Percentiles rank a stretch among this genome's conserved stretches.
phyloP scores from a whole-genome alignment of 2,888 invertebrate species.

The Tethea ocularis region DNA sequence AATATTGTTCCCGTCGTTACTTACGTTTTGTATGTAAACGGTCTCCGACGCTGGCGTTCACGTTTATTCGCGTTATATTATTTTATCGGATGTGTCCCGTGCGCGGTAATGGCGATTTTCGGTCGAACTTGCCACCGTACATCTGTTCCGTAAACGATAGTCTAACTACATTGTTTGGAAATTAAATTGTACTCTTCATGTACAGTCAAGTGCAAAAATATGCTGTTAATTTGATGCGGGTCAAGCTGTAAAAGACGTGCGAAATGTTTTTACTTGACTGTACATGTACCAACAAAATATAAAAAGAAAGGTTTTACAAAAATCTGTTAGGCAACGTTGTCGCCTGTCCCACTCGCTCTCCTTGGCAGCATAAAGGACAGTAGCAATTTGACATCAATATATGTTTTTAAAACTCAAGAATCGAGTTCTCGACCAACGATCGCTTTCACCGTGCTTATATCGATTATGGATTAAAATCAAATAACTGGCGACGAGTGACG shows the following conservation, averaged over 20 bases:
- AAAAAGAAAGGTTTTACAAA: too few relatives aligned
- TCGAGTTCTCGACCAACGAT: neutral
- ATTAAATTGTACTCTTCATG: too few relatives aligned
- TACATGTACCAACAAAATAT: too few relatives aligned
- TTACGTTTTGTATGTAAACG: slow-evolving; percentile 4
- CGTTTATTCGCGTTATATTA: slow-evolving; percentile 10
- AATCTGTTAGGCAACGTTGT: neutral
- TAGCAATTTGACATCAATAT: neutral
- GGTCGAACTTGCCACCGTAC: neutral
- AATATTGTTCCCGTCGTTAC: slow-evolving; percentile 1
- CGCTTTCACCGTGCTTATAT: slow-evolving; percentile 11
- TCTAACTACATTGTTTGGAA: neutral
- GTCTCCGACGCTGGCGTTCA: slow-evolving; percentile 8
- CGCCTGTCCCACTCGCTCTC: neutral
- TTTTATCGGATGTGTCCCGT: slow-evolving; percentile 8
- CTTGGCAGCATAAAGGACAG: neutral
- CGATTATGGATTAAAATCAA: slow-evolving; percentile 21
- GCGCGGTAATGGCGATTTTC: neutral
- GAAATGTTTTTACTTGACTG: too few relatives aligned
- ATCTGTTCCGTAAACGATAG: neutral
- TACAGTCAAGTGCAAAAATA: neutral
- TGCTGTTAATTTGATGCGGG: neutral
- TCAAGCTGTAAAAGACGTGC: too few relatives aligned
- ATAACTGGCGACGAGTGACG: neutral
- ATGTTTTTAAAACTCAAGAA: neutral